Percentiles rank a stretch among this genome's conserved stretches.
These are phyloP conservation scores for Serripes groenlandicus DNA, from an alignment of 2,888 invertebrate species.

Conservation along the genomic window DNA sequence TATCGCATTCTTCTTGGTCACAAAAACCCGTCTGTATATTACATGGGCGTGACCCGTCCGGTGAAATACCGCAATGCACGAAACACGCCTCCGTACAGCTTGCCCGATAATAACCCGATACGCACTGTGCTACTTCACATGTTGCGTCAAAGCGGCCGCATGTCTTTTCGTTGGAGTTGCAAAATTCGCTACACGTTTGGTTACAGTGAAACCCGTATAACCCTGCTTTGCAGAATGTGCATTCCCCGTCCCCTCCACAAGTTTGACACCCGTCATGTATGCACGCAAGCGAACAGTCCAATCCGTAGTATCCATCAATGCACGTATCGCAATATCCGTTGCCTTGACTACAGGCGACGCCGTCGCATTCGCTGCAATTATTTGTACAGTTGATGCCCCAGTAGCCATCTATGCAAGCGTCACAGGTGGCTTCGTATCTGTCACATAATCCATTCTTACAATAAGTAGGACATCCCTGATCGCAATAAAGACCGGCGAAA, in stretches of 20 bases:
- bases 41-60: slow-evolving; percentile 30
- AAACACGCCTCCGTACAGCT: slow-evolving; percentile 33
- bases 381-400: slow-evolving; percentile 44
- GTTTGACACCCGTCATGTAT: slow-evolving; percentile 38
- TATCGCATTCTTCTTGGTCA: slow-evolving; percentile 32
- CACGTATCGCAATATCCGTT: slow-evolving; percentile 43
- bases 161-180: slow-evolving; percentile 6
- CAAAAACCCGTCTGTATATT: slow-evolving; percentile 44
- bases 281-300: slow-evolving; percentile 40
- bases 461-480: slow-evolving; percentile 31
- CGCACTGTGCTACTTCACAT: slow-evolving; percentile 30
- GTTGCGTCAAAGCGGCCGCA: slow-evolving; percentile 33
- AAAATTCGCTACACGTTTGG: slow-evolving; percentile 39
- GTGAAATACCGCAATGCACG: slow-evolving; percentile 35
- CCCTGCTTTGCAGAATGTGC: slow-evolving; percentile 42
- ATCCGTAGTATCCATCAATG: slow-evolving; percentile 45
- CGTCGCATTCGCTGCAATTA: slow-evolving; percentile 39
- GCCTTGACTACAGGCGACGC: slow-evolving; percentile 37
- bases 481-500: slow-evolving; percentile 34
- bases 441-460: slow-evolving; percentile 30
- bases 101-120: slow-evolving; percentile 37
- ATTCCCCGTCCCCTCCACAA: slow-evolving; percentile 48
- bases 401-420: slow-evolving; percentile 34
- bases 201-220: slow-evolving; percentile 41
- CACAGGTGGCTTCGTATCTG: slow-evolving; percentile 34